Evolutionary conservation across 2,113 vertebrate genomes (phyloP).

Genomic region (Indri indri): DNA sequence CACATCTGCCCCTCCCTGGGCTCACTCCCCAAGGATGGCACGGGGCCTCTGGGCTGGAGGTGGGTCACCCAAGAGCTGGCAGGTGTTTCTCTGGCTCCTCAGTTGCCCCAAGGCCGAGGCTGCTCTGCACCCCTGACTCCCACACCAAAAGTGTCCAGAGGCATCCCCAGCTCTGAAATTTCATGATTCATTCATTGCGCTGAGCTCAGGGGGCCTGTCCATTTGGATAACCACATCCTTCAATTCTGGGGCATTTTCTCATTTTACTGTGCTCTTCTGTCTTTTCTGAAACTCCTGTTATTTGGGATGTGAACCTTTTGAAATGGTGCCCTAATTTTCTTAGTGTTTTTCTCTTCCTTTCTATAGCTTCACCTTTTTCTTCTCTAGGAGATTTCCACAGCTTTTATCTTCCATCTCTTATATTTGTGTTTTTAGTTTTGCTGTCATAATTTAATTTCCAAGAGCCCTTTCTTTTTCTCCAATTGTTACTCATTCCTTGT

Average conservation of each 20-base stretch:
- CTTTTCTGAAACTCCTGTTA: not conserved
- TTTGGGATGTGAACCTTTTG: not conserved
- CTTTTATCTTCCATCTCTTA: not conserved
- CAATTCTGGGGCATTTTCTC: no score
- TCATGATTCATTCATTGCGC: not conserved
- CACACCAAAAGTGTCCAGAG: not conserved
- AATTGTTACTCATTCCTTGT: not conserved
- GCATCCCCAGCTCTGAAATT: not conserved
- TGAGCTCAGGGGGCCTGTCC: not conserved
- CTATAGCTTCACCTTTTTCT: not conserved
- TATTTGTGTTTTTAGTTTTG: not conserved
- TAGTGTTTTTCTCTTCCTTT: not conserved
- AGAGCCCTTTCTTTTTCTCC: not conserved
- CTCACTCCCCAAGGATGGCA: rapidly evolving
- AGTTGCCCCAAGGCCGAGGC: rapidly evolving
- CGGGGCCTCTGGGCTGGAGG: not conserved
- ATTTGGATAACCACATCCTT: not conserved
- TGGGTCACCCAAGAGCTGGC: not conserved
- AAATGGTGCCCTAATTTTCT: not conserved
- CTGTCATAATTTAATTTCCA: not conserved
- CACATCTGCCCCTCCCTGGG: no score
- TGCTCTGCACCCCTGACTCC: not conserved
- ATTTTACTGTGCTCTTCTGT: no score
- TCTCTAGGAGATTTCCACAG: not conserved
- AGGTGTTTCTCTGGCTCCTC: not conserved